These are phyloP conservation scores for Rhagologus leucostigma DNA, from an alignment of 2,113 vertebrate genomes.

Conservation along the genomic window DNA sequence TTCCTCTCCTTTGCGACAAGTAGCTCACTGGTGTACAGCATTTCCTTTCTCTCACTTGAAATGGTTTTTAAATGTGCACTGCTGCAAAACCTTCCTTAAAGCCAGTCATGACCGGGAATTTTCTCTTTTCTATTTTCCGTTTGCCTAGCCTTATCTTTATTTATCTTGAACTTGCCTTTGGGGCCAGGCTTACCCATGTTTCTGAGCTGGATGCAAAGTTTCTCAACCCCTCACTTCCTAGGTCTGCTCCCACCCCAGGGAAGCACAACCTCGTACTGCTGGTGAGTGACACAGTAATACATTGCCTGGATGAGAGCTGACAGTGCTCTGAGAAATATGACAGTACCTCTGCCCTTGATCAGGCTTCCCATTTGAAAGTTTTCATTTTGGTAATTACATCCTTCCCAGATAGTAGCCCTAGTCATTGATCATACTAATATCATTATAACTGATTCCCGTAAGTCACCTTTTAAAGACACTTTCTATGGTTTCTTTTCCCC, in stretches of 20 bases:
- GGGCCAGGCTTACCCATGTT: not conserved
- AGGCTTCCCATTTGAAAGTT: slow-evolving; percentile 39
- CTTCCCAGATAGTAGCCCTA: not conserved
- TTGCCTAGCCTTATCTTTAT: not conserved
- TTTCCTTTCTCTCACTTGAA: not conserved
- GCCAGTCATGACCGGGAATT: not conserved
- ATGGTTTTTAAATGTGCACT: not conserved
- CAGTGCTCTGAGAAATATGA: slow-evolving; percentile 43
- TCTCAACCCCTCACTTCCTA: not conserved
- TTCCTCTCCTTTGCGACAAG: not conserved
- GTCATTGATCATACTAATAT: slow-evolving; percentile 60
- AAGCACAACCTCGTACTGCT: not conserved
- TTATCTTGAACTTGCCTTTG: not conserved
- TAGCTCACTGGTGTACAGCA: not conserved
- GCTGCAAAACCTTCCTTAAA: not conserved
- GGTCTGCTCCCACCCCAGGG: not conserved
- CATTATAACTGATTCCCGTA: slow-evolving; percentile 49
- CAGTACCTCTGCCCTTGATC: slow-evolving; percentile 47
- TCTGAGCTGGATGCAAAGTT: not conserved
- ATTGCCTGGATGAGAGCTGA: slow-evolving; percentile 25
- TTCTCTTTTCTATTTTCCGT: not conserved
- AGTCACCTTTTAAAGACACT: slow-evolving; percentile 60
- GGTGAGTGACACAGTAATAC: not conserved
- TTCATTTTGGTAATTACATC: slow-evolving; percentile 65
- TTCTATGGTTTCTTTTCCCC: not conserved